phyloP scores from a whole-genome alignment of 1,140 invertebrate genomes.

The Neuroterus valhalla region DNA sequence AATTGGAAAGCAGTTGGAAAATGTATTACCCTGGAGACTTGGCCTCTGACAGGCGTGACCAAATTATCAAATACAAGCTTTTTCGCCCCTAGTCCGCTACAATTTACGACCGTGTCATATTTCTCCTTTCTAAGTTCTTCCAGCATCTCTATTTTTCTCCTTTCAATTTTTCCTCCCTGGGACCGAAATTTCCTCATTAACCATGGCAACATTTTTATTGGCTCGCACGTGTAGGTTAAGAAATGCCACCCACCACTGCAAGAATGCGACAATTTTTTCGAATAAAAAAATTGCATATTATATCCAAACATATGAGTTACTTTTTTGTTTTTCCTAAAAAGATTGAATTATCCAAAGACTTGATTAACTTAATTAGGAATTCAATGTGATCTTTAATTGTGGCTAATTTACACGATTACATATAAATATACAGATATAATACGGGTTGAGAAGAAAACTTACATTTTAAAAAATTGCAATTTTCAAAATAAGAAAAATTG shows the following conservation, averaged over 20 bases:
- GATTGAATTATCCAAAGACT: too few relatives aligned
- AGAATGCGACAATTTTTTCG: slow-evolving; percentile 46
- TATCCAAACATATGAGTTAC: too few relatives aligned
- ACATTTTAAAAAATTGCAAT: too few relatives aligned
- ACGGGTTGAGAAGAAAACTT: too few relatives aligned
- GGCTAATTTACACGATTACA: too few relatives aligned
- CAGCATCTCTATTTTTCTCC: slow-evolving; percentile 75
- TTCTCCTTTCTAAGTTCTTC: slow-evolving; percentile 71
- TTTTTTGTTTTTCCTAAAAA: too few relatives aligned
- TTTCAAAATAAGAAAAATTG: too few relatives aligned
- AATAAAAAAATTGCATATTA: background rate
- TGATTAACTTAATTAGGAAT: too few relatives aligned
- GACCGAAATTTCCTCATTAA: slow-evolving; percentile 77
- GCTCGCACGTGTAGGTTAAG: slow-evolving; percentile 79
- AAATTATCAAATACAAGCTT: slow-evolving; percentile 76
- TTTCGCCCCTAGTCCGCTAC: slow-evolving; percentile 80
- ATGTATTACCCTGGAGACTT: slow-evolving; percentile 78
- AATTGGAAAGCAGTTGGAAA: slow-evolving; percentile 6
- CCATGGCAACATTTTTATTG: slow-evolving; percentile 77
- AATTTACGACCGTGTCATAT: slow-evolving; percentile 85
- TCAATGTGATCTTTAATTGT: too few relatives aligned
- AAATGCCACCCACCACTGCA: slow-evolving; percentile 78
- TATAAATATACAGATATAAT: too few relatives aligned
- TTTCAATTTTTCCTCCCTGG: slow-evolving; percentile 76
- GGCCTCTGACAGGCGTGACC: slow-evolving; percentile 81